A percentile compares a stretch with the other conserved stretches of the same genome.
phyloP scores from a whole-genome alignment of 2,888 invertebrate species.

The Aspidiotus destructor region DNA sequence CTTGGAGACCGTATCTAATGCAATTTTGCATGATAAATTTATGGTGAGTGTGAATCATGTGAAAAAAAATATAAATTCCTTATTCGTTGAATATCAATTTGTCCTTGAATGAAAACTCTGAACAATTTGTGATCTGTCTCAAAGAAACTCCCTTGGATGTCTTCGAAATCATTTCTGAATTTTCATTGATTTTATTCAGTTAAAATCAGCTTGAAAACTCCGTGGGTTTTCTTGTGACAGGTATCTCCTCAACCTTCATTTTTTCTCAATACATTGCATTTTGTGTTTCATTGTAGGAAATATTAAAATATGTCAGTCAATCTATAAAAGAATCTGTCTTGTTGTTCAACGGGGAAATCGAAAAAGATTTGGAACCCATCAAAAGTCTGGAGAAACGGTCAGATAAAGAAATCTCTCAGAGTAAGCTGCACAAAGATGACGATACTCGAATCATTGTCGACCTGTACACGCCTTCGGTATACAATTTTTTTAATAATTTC shows the following conservation, averaged over 20 bases:
- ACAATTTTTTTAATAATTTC: neutral
- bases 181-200: neutral
- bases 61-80: neutral
- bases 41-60: constrained; percentile 20
- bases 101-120: neutral
- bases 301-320: constrained; percentile 26
- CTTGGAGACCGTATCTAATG: constrained; percentile 22
- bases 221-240: neutral
- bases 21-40: constrained; percentile 22
- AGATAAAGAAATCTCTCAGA: constrained; percentile 15
- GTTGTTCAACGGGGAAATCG: constrained; percentile 20
- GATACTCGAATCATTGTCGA: constrained; percentile 18
- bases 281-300: constrained; percentile 10
- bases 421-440: constrained; percentile 1
- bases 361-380: constrained; percentile 18
- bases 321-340: constrained; percentile 23
- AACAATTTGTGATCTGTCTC: neutral
- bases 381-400: constrained; percentile 18
- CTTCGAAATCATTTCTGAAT: neutral
- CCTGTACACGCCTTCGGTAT: constrained; percentile 23
- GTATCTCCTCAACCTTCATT: neutral
- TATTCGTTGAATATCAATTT: neutral
- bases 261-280: neutral
- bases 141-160: neutral
- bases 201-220: neutral